Base-by-base conservation (phyloP, 2,888 invertebrate species). In the Hydroisotoma schaefferi region DNA sequence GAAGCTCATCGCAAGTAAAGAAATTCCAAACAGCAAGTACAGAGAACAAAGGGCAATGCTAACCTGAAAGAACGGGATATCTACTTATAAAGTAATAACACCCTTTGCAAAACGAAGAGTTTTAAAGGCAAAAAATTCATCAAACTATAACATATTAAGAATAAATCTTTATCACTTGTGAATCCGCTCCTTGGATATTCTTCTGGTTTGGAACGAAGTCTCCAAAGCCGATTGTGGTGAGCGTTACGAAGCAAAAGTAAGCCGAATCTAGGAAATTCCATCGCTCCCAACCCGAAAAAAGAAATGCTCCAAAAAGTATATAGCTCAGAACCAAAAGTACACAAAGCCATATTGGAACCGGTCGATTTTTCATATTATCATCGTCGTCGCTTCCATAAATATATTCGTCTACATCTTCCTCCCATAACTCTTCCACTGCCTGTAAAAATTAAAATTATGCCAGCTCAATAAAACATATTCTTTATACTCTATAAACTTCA, bases 1-100 rank as follows among this genome's bases (percentile, higher is more conserved):
- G 79, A 95, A 95, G 74, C 92, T 92, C 95, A 95, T 97, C 28
- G 94, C 94, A 68, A 95, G 79, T 44, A 95, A 79, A 0, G 94
- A 91, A 75, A 95, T 95, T 5, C 95, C 95, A 76, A 95, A 94
- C 46, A 97, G 82, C 66, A 97, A 81, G 79, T 97, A 97, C 58
- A 95, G 79, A 0, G 93, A 93, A 74, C 93, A 94, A 55, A 94
- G 82, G 0, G 93, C 93, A 65, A 95, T 84, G 70, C 86, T 85
- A 68, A 83, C 78, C 69, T 80, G 26, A 6, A 43, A 55, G 8
- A 47, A 6, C 23, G 25, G 18, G 5, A 10, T 23, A 22, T 23
- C 78, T 0, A 80, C 79, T 48, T n/a, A 33, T 10, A 33, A 33
- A 33, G 15, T 33, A 15, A 33, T 10, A 33, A 15, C 33, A 10